phyloP scores from a whole-genome alignment of 64 coral and sea anemone species.

The Montipora capricornis region DNA sequence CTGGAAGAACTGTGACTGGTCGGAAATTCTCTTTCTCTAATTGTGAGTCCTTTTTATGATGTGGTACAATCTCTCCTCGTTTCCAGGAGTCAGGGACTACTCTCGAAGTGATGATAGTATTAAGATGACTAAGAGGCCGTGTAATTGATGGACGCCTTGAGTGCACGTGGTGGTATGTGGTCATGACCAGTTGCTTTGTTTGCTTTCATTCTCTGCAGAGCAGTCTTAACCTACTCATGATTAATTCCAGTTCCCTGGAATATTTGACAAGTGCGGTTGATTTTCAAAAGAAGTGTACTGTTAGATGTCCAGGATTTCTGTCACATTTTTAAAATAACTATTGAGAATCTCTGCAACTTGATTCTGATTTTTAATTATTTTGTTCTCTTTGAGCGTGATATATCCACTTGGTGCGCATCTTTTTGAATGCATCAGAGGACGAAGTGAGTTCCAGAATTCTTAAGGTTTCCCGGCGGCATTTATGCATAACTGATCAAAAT shows the following conservation, averaged over 20 bases:
- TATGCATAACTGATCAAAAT: conserved; percentile 60
- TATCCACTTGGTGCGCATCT: background rate
- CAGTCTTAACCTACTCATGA: background rate
- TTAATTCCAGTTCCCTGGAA: background rate
- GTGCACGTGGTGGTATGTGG: background rate
- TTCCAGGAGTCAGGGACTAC: too few relatives aligned
- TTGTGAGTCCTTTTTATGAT: conserved; percentile 11
- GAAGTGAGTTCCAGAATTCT: conserved; percentile 52
- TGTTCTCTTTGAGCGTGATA: background rate
- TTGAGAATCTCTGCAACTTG: background rate
- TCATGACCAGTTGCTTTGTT: conserved; percentile 13
- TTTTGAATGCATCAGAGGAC: conserved; percentile 10
- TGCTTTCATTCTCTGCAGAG: conserved; percentile 23
- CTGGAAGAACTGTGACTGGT: background rate
- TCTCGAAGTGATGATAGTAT: conserved; percentile 22
- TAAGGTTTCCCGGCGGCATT: conserved; percentile 25
- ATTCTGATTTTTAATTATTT: too few relatives aligned
- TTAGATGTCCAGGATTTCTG: background rate
- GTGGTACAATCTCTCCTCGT: too few relatives aligned
- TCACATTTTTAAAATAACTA: background rate
- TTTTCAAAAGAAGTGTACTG: background rate
- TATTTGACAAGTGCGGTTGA: background rate
- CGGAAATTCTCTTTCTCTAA: background rate
- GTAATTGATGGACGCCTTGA: conserved; percentile 5
- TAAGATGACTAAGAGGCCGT: conserved; percentile 1